These are phyloP conservation scores for Calosoma granatense DNA, from an alignment of 1,140 invertebrate species.

Conservation along the genomic window DNA sequence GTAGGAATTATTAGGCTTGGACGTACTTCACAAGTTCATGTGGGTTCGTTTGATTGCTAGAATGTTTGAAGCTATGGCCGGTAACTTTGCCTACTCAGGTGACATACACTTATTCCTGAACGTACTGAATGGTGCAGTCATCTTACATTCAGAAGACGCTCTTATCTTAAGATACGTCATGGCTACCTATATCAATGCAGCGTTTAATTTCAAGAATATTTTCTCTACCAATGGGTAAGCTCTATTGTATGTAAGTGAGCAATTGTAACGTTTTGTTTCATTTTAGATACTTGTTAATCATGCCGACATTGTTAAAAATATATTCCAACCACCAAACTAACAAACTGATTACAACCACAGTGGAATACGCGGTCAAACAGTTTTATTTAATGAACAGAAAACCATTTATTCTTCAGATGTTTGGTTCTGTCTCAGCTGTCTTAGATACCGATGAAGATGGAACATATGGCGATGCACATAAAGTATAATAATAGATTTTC, in stretches of 20 bases:
- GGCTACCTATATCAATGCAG: slow-evolving; percentile 94
- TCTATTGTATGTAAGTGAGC: neutral
- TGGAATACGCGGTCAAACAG: slow-evolving; percentile 97
- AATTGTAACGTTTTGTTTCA: neutral
- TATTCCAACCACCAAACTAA: slow-evolving; percentile 98
- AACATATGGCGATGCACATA: slow-evolving; percentile 80
- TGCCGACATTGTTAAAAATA: slow-evolving; percentile 92
- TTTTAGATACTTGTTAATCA: slow-evolving; percentile 85
- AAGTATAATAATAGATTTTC: slow-evolving; percentile 42
- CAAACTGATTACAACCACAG: slow-evolving; percentile 83
- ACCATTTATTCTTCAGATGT: slow-evolving; percentile 98
- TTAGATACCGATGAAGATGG: slow-evolving; percentile 85
- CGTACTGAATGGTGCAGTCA: slow-evolving; percentile 93
- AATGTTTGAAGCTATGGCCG: slow-evolving; percentile 98
- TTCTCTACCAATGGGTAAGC: slow-evolving; percentile 91
- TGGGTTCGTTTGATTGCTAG: slow-evolving; percentile 93
- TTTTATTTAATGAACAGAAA: slow-evolving; percentile 98
- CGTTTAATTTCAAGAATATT: slow-evolving; percentile 97
- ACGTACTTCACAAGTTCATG: slow-evolving; percentile 96
- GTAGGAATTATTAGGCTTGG: slow-evolving; percentile 82
- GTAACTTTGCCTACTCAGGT: slow-evolving; percentile 94
- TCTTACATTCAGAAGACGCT: slow-evolving; percentile 93
- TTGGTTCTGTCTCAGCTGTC: slow-evolving; percentile 93
- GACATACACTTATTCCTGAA: slow-evolving; percentile 97
- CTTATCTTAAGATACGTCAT: slow-evolving; percentile 92